These are phyloP conservation scores for Cantharis lateralis DNA, from an alignment of 2,888 invertebrate genomes.

Conservation along the genomic window DNA sequence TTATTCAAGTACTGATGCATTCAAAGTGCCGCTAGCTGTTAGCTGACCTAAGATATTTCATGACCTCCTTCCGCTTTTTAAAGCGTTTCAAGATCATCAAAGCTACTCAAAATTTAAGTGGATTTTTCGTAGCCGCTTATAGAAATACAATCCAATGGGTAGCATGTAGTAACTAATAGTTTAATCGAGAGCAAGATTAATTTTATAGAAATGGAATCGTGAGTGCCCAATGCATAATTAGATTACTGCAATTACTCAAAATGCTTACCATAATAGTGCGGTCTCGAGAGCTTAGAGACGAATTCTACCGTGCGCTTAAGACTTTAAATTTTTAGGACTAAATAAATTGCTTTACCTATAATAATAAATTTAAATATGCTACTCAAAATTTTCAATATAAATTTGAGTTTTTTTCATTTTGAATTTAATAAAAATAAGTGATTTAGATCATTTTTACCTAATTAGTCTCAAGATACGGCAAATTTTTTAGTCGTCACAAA, in stretches of 20 bases:
- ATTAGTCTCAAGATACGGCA: not conserved
- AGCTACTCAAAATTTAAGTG: conserved; percentile 2
- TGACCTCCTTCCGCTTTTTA: conserved; percentile 18
- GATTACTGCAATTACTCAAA: not conserved
- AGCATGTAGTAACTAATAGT: not conserved
- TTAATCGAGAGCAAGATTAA: not conserved
- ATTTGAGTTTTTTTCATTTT: not conserved
- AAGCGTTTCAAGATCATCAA: not conserved
- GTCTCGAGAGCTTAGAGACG: not conserved
- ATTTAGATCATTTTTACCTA: not conserved
- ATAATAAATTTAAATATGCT: not conserved
- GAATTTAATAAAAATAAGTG: not conserved
- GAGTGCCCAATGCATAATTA: not conserved
- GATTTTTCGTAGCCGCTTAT: not conserved
- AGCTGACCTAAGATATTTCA: conserved; percentile 11
- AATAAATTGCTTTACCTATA: not conserved
- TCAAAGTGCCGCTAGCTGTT: conserved; percentile 12
- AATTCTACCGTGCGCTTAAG: not conserved
- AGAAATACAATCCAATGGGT: not conserved
- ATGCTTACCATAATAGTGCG: not conserved
- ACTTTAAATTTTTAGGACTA: not conserved
- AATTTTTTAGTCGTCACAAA: not conserved
- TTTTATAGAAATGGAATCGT: not conserved
- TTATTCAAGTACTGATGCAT: conserved; percentile 21
- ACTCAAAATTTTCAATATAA: not conserved